Evolutionary conservation across 2,797 vertebrate genomes (phyloP), one percentile per base, ranked within the genome.

Genomic region (Harpagifer antarcticus): DNA sequence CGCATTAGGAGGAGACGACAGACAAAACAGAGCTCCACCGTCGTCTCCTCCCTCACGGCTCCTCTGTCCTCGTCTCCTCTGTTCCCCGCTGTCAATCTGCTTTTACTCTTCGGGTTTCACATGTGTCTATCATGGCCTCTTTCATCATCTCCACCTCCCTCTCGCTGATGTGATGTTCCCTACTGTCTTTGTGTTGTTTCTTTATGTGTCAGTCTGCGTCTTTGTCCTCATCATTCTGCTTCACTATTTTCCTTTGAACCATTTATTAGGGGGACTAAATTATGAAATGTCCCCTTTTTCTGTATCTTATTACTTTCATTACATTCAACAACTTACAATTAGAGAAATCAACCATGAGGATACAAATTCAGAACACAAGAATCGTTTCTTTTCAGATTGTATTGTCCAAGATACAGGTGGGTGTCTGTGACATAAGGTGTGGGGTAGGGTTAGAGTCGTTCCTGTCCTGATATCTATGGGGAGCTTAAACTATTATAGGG

Each of bases 1-100:
- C 62, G 70, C 88, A 90, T 93, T 91, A 91, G 79, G 40, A 88
- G 71, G 76, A 88, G 82, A 90, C 62, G 77, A 85, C 74, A 85
- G 83, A 92, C 82, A 83, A 86, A 85, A 83, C 58, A 58, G 53
- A 78, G 79, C 44, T 56, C 82, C 70, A 8, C 44, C 37, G 71
- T 64, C 6, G 9, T 49, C 61, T 59, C 47, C 64, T 82, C 71
- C 70, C 76, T 62, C 65, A 9, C 53, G 20, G 27, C 74, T 68
- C 42, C 57, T 73, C 72, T 56, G 65, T 68, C 65, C 74, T 59
- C 19, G 48, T 49, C 61, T 61, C 74, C 58, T 62, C 64, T 67
- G 59, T 72, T 68, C 56, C 55, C 58, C 44, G 50, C 48, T 71
- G 56, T 58, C 63, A 23, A 17, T 64, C 69, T 60, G 31, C 23